A percentile compares a stretch with the other conserved stretches of the same genome.
Evolutionary conservation across 2,797 vertebrate genomes (phyloP).

Genomic region (Lacerta agilis): DNA sequence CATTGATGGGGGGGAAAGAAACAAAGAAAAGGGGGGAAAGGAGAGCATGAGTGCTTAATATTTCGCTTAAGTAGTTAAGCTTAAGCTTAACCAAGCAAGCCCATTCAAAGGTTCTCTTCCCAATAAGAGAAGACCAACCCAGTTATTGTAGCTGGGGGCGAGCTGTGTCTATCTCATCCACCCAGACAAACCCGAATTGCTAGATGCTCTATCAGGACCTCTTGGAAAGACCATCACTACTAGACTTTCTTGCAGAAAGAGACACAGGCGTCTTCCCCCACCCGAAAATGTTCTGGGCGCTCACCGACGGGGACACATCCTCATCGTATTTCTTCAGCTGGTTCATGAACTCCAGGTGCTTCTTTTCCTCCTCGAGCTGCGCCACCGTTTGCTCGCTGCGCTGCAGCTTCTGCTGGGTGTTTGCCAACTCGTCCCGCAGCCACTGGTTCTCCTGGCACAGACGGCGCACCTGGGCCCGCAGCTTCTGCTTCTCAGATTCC

Average conservation of each 20-base stretch:
- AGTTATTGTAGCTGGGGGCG: neutral
- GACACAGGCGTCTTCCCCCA: neutral
- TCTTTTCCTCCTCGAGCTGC: slow-evolving; percentile 99
- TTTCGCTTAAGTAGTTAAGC: no score
- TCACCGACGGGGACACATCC: slow-evolving; percentile 90
- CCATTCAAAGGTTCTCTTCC: neutral
- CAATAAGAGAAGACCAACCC: neutral
- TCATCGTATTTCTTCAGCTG: slow-evolving; percentile 98
- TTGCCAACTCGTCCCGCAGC: slow-evolving; percentile 95
- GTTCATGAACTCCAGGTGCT: slow-evolving; percentile 97
- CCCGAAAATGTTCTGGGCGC: slow-evolving; percentile 32
- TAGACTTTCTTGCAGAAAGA: neutral
- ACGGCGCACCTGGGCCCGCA: slow-evolving; percentile 94
- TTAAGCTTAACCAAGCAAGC: slow-evolving; percentile 15
- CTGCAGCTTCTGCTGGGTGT: slow-evolving; percentile 98
- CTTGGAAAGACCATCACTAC: neutral
- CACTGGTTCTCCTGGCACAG: slow-evolving; percentile 99
- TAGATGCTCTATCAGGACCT: neutral
- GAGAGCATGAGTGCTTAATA: neutral
- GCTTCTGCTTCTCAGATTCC: slow-evolving; percentile 99
- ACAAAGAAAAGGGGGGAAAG: neutral
- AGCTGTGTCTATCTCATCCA: neutral
- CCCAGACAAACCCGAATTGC: neutral
- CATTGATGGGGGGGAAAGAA: slow-evolving; percentile 3
- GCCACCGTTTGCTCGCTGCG: slow-evolving; percentile 95